Evolutionary conservation across 2,113 vertebrate genomes (phyloP).

Genomic region (Tupaia chinensis): DNA sequence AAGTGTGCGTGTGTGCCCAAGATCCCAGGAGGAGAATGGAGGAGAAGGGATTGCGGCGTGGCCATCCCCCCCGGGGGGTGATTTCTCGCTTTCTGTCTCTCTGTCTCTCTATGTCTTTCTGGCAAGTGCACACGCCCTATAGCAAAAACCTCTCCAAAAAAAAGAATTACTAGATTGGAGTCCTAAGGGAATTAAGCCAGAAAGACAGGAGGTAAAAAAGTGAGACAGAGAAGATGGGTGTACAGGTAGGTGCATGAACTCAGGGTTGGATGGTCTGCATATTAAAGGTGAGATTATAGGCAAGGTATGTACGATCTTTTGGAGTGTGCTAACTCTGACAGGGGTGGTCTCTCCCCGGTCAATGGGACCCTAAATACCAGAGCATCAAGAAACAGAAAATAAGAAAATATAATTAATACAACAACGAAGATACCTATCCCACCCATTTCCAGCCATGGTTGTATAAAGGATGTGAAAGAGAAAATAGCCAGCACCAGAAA

Average conservation of each 20-base stretch:
- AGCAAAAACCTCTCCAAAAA: no score
- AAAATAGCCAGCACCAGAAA: not conserved
- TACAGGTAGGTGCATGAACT: not conserved
- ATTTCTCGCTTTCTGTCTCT: no score
- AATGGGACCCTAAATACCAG: not conserved
- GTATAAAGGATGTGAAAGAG: not conserved
- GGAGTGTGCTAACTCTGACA: not conserved
- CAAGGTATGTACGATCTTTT: not conserved
- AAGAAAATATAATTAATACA: conserved; percentile 25
- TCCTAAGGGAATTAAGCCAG: not conserved
- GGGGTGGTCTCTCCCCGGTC: not conserved
- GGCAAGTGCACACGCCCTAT: no score
- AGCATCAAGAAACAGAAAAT: not conserved
- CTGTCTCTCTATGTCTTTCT: no score
- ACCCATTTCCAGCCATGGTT: not conserved
- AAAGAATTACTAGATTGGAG: not conserved
- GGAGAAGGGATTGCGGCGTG: no score
- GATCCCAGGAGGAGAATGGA: no score
- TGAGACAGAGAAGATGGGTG: not conserved
- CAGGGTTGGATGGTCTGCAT: not conserved
- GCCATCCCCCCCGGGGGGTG: no score
- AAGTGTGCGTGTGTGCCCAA: no score
- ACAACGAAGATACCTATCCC: not conserved
- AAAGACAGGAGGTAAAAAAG: not conserved
- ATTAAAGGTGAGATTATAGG: not conserved